Percentiles rank a stretch among this genome's conserved stretches.
These are phyloP conservation scores for Rhinolophus sinicus DNA, from an alignment of 2,113 vertebrate species.

Conservation along the genomic window DNA sequence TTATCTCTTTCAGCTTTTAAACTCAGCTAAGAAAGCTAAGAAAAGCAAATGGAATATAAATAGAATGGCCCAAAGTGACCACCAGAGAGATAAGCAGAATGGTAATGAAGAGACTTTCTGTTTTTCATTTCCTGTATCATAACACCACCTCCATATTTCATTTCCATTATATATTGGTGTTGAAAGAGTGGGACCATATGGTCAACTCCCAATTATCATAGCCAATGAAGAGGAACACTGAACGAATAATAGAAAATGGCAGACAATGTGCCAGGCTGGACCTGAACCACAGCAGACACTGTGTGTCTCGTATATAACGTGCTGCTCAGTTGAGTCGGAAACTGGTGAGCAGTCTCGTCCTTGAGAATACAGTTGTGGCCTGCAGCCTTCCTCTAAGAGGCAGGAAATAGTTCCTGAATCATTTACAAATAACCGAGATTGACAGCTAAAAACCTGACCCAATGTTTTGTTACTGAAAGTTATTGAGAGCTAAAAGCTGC, in stretches of 20 bases:
- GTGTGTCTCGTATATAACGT: background rate
- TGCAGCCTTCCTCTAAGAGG: background rate
- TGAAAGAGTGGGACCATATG: slow-evolving; percentile 63
- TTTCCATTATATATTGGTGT: slow-evolving; percentile 40
- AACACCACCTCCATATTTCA: slow-evolving; percentile 25
- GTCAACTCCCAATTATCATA: slow-evolving; percentile 41
- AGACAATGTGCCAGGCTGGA: background rate
- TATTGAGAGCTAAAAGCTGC: background rate
- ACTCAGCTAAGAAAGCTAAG: slow-evolving; percentile 29
- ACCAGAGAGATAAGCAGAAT: background rate
- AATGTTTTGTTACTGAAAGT: background rate
- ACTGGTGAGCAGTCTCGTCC: background rate
- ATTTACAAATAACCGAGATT: background rate
- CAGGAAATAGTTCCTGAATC: background rate
- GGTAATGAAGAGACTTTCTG: background rate
- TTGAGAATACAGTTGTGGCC: background rate
- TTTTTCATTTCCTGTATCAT: slow-evolving; percentile 9
- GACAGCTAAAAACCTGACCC: background rate
- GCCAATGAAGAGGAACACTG: slow-evolving; percentile 38
- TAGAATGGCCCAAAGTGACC: background rate
- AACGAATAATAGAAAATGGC: background rate
- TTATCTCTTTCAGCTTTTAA: slow-evolving; percentile 34
- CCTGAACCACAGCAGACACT: background rate
- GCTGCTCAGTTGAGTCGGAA: background rate
- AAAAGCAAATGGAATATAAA: slow-evolving; percentile 13